Percentiles rank a stretch among this genome's conserved stretches.
Conservation (phyloP, 2,797 vertebrate species). For the Acanthopagrus latus region DNA sequence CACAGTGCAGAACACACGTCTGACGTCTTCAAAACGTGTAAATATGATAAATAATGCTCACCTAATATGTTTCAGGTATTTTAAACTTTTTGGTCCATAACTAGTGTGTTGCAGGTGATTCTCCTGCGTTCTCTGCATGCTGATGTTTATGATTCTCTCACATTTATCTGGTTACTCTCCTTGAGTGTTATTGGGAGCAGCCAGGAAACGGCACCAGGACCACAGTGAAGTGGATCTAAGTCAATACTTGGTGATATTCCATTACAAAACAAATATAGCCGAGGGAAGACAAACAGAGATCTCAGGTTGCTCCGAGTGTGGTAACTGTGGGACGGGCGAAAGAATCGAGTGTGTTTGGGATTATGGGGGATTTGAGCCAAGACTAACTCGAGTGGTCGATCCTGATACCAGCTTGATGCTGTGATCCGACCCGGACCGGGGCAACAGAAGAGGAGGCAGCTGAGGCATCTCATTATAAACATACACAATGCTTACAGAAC, state of each 20-base stretch:
- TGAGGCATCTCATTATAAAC: constrained; percentile 10
- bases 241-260: constrained; percentile 63
- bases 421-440: constrained; percentile 47
- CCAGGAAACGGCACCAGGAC: constrained; percentile 32
- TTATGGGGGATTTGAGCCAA: constrained; percentile 56
- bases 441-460: constrained; percentile 18
- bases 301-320: constrained; percentile 52
- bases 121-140: background rate
- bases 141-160: constrained; percentile 15
- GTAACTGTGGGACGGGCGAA: constrained; percentile 44
- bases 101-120: background rate
- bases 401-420: constrained; percentile 51
- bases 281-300: constrained; percentile 65
- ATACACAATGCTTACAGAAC: constrained; percentile 14
- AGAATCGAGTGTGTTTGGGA: constrained; percentile 51
- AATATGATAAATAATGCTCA: background rate
- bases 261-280: constrained; percentile 69
- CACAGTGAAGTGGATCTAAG: constrained; percentile 46
- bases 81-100: background rate
- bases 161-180: constrained; percentile 29
- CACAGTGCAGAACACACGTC: background rate
- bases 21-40: background rate
- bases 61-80: background rate
- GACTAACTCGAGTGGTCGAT: constrained; percentile 58
- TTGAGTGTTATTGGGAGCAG: constrained; percentile 37